A percentile compares a stretch with the other conserved stretches of the same genome.
phyloP scores from a whole-genome alignment of 1,140 invertebrate genomes.

The Drosophila orena region DNA sequence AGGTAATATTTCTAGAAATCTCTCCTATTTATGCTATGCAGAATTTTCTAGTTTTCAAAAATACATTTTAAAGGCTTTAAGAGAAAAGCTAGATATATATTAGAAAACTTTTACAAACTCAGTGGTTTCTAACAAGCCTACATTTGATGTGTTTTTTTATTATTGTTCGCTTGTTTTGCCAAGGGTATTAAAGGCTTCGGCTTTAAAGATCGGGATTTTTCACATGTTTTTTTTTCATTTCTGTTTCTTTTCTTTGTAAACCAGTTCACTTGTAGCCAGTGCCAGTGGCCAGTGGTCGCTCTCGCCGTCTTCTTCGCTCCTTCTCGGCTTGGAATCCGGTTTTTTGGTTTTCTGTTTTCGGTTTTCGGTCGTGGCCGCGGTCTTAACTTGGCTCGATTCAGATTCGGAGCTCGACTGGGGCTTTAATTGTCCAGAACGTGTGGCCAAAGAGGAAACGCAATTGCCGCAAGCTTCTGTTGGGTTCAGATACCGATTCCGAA shows the following conservation, averaged over 20 bases:
- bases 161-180: too few relatives aligned
- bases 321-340: constrained; percentile 76
- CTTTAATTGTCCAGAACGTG: constrained; percentile 80
- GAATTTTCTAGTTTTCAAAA: too few relatives aligned
- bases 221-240: constrained; percentile 22
- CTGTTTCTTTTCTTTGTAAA: constrained; percentile 67
- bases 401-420: constrained; percentile 52
- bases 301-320: constrained; percentile 48
- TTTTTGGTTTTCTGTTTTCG: constrained; percentile 52
- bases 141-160: too few relatives aligned
- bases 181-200: constrained; percentile 11
- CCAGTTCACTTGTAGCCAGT: constrained; percentile 83
- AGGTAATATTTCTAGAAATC: too few relatives aligned
- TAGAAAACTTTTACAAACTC: too few relatives aligned
- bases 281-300: constrained; percentile 72
- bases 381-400: constrained; percentile 48
- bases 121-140: too few relatives aligned
- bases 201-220: background rate
- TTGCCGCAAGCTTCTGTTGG: constrained; percentile 83
- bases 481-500: constrained; percentile 31
- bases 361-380: constrained; percentile 57
- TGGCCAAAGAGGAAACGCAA: constrained; percentile 77
- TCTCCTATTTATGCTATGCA: too few relatives aligned
- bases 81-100: too few relatives aligned
- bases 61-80: too few relatives aligned